Base-by-base conservation (phyloP, 2,113 vertebrate genomes). In the Tylochromis polylepis region DNA sequence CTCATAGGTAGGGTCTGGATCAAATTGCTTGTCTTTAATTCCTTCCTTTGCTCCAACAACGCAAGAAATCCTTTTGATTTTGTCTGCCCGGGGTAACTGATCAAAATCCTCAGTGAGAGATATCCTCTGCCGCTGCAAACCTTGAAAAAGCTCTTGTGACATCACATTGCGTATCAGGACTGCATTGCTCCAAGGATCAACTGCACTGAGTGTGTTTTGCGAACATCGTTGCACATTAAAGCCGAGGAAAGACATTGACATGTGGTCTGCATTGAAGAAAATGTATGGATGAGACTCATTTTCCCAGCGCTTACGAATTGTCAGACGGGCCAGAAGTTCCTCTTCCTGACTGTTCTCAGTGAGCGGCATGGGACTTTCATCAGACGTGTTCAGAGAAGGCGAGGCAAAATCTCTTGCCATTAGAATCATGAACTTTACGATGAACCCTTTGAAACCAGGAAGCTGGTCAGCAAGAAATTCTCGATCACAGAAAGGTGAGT, bases 371-470 rank as follows among this genome's bases (percentile, higher is more conserved):
- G 89, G 79, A 53, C 96, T 97, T 41, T 96, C 89, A 31, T 97
- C 96, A 15, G 95, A 95, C 57, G 95, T 85, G n/a, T 94, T 81
- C 78, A 97, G 85, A 57, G 96, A 97, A 2, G 96, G 96, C 0
- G 95, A 95, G 12, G 97, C 95, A 81, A 97, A 97, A 89, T 97
- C 96, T 87, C 91, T 93, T 1, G 97, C 95, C 97, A 97, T 97
- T 62, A 89, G 24, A 56, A 97, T 95, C 96, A 97, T 97, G 93
- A 97, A 97, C 75, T 96, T 96, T 14, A 96, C 90, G n/a, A 97
- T 95, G 56, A 97, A 97, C 9, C 49, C 82, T 81, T 96, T 97
- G 90, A 97, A 97, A 70, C 96, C 96, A 11, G 49, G 65, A 18
- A 97, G 90, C 15, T 94, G 88, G 4, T 77, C 49, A 3, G 85